A percentile compares a stretch with the other conserved stretches of the same genome.
phyloP scores from a whole-genome alignment of 2,113 vertebrate species.

The Bettongia penicillata region DNA sequence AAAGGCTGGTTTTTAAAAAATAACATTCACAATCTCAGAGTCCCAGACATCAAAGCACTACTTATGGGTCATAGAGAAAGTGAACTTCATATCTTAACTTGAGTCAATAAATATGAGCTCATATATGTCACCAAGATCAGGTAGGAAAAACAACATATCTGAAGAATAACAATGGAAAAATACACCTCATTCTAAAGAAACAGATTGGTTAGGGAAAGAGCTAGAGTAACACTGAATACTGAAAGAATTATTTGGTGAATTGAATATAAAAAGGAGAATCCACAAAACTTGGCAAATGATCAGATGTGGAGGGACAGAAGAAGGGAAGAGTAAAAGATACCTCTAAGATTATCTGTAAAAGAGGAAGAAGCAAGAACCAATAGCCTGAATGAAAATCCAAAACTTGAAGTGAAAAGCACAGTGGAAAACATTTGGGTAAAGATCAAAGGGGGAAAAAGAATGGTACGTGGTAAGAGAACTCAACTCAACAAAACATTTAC shows the following conservation, averaged over 20 bases:
- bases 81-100: background rate
- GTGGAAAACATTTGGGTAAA: background rate
- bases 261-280: background rate
- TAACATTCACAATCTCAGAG: background rate
- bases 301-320: background rate
- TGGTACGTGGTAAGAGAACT: background rate
- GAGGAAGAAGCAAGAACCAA: background rate
- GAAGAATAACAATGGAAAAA: background rate
- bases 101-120: background rate
- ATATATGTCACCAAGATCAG: background rate
- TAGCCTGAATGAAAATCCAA: background rate
- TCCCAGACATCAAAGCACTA: background rate
- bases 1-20: background rate
- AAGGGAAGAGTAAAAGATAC: background rate
- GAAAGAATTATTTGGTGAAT: background rate
- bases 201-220: background rate
- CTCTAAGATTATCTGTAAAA: background rate
- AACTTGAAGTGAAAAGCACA: background rate
- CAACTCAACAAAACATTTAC: background rate
- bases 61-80: background rate
- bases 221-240: background rate
- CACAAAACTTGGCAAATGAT: background rate
- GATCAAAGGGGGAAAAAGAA: background rate
- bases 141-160: background rate
- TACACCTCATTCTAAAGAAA: background rate